These are phyloP conservation scores for Channallabes apus DNA, from an alignment of 2,797 vertebrate species.

Conservation along the genomic window DNA sequence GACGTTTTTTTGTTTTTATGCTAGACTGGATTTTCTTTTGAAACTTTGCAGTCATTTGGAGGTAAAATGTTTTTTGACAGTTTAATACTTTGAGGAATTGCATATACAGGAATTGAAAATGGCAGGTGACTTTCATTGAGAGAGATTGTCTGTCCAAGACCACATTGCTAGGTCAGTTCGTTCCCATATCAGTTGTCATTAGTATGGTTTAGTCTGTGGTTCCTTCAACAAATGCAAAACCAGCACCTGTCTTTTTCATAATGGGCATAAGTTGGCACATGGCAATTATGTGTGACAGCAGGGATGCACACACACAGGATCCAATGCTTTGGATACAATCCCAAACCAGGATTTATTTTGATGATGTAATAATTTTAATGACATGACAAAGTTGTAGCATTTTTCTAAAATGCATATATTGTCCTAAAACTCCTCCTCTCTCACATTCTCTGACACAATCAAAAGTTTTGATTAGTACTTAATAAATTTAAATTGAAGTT, in stretches of 20 bases:
- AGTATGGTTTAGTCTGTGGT: neutral
- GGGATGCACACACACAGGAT: neutral
- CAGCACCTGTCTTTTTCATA: conserved; percentile 27
- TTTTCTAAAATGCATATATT: neutral
- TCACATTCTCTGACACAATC: no score
- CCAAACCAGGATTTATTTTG: neutral
- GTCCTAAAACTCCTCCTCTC: neutral
- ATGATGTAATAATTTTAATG: neutral
- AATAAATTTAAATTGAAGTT: neutral
- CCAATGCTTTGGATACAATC: neutral
- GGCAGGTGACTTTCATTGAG: neutral
- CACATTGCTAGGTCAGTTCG: neutral
- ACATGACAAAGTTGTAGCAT: neutral
- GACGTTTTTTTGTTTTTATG: neutral
- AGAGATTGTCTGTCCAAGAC: neutral
- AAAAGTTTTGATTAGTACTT: neutral
- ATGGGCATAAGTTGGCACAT: neutral
- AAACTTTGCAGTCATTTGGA: neutral
- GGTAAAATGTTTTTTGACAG: neutral
- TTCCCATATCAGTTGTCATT: neutral
- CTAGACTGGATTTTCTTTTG: neutral
- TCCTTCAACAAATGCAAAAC: conserved; percentile 1
- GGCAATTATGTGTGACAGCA: neutral
- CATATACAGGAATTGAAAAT: neutral
- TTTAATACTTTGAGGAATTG: neutral